Evolutionary conservation across 2,113 vertebrate genomes (phyloP), one percentile per base, ranked within the genome.

Genomic region (Lophura nycthemera): DNA sequence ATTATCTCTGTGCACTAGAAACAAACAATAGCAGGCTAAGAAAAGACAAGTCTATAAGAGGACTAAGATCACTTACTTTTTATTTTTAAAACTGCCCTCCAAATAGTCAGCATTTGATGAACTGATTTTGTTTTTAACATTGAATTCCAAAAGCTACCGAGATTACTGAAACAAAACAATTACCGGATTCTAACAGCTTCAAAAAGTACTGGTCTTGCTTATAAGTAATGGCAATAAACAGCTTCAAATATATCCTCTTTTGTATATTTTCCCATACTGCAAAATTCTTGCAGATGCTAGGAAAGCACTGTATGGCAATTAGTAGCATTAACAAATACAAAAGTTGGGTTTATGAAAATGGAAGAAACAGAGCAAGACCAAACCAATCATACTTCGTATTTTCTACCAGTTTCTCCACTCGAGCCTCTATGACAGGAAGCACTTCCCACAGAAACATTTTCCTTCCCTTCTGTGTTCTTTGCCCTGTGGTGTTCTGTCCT

Each of bases 401-500:
- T 14, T 27, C 86, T 87, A 98, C 96, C 30, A 99, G 93, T 8
- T 67, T 96, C 77, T 97, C 88, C 83, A 97, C 95, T 95, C 97
- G 87, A 47, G 96, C 96, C 93, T 98, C 82, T 87, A 99, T 86
- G 12, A 99, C 97, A n/a, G 96, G 45, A 8, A 97, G 30, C 0
- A 77, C 14, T 83, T 99, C 98, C 48, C 63, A 72, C 45, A 99
- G 97, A 42, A 83, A 16, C 7, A 97, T 92, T 70, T 96, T 98
- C 88, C 94, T 98, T 64, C 98, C 98, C 83, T 97, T 98, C 83
- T 92, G 92, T 8, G 81, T 96, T 36, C 97, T 97, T 45, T 96
- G 60, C 4, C 98, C 98, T 3, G 85, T 95, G 79, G 98, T 60
- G 20, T 98, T 99, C 92, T 98, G 98, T 4, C 98, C 98, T 87